A percentile compares a stretch with the other conserved stretches of the same genome.
Evolutionary conservation across 1,140 invertebrate genomes (phyloP).

Genomic region (Pseudomyrmex flavicornis): DNA sequence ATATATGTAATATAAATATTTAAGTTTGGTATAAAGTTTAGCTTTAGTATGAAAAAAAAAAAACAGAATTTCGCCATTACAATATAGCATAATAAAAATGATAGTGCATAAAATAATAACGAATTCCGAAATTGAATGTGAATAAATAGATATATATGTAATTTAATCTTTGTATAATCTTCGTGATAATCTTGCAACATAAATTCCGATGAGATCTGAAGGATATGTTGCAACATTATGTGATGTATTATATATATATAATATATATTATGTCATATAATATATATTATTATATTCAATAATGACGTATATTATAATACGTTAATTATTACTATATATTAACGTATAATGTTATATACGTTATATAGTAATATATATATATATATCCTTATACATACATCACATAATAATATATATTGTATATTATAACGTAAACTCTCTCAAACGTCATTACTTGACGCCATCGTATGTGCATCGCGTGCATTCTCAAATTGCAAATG

Average conservation of each 20-base stretch:
- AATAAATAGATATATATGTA: conserved; percentile 43
- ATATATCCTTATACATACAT: too few species aligned
- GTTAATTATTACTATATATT: too few species aligned
- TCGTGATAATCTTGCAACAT: conserved; percentile 58
- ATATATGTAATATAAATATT: conserved; percentile 74
- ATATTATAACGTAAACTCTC: too few species aligned
- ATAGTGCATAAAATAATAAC: conserved; percentile 54
- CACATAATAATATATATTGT: too few species aligned
- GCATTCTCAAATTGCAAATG: too few species aligned
- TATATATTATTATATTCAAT: conserved; percentile 65
- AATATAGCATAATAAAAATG: conserved; percentile 45
- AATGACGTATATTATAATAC: too few species aligned
- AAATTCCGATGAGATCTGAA: conserved; percentile 53
- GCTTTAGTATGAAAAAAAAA: conserved; percentile 19
- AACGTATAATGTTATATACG: too few species aligned
- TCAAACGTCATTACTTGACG: too few species aligned
- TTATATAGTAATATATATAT: too few species aligned
- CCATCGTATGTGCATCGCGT: too few species aligned
- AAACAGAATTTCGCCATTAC: conserved; percentile 72
- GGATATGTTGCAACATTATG: conserved; percentile 36
- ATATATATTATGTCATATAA: conserved; percentile 28
- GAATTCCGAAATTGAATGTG: too few species aligned
- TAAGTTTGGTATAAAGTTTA: conserved; percentile 65
- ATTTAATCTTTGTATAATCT: conserved; percentile 67
- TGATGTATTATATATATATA: conserved; percentile 44